Conservation (phyloP, 2,888 invertebrate species). For the Conistra vaccinii region DNA sequence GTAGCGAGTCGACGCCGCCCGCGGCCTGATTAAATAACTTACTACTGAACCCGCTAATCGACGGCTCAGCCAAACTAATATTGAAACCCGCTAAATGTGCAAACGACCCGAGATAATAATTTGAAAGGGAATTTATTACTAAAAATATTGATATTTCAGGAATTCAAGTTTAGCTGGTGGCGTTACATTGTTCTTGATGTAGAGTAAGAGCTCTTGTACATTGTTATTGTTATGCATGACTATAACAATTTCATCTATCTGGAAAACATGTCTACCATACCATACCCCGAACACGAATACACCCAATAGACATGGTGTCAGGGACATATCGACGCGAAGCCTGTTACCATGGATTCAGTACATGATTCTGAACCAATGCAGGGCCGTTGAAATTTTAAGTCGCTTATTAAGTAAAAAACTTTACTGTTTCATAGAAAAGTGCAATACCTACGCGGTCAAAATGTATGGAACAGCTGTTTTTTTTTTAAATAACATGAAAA, state of each 20-base stretch:
- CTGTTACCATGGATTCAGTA: too few species aligned
- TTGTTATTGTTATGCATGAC: not conserved
- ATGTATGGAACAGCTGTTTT: too few species aligned
- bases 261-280: not conserved
- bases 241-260: not conserved
- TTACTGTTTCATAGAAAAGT: too few species aligned
- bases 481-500: too few species aligned
- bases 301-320: too few species aligned
- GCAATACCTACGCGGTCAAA: too few species aligned
- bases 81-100: conserved; percentile 50
- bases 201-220: not conserved
- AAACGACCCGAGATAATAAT: conserved; percentile 23
- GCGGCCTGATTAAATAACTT: conserved; percentile 59
- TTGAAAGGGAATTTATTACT: not conserved
- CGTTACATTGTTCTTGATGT: not conserved
- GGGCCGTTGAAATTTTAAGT: too few species aligned
- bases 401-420: too few species aligned
- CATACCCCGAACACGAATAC: not conserved
- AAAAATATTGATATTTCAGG: conserved; percentile 10
- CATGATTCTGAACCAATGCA: too few species aligned
- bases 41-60: conserved; percentile 58
- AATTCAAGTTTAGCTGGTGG: not conserved
- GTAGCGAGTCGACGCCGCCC: conserved; percentile 46
- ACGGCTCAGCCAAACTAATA: conserved; percentile 52
- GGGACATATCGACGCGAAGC: too few species aligned